Percentiles rank a stretch among this genome's conserved stretches.
Evolutionary conservation across 1,140 invertebrate genomes (phyloP).

Genomic region (Metaphire vulgaris): DNA sequence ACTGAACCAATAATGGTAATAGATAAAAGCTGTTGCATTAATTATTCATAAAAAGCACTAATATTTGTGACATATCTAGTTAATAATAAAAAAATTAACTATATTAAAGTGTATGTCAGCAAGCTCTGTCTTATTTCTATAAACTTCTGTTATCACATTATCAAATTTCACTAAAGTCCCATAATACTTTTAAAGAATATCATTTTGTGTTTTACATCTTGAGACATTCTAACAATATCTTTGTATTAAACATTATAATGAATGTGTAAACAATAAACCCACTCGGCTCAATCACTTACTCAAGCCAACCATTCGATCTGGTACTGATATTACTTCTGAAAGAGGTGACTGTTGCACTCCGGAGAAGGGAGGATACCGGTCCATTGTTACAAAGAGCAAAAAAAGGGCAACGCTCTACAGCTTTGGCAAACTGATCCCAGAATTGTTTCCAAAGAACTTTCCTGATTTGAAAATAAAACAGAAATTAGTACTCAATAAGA

Average conservation of each 20-base stretch:
- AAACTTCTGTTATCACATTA: slow-evolving; percentile 35
- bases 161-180: slow-evolving; percentile 61
- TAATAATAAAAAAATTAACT: no score
- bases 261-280: no score
- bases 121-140: no score
- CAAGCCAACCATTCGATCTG: slow-evolving; percentile 86
- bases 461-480: background rate
- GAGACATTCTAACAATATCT: no score
- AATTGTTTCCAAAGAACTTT: background rate
- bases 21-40: background rate
- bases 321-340: slow-evolving; percentile 52
- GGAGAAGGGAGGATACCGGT: background rate
- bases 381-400: background rate
- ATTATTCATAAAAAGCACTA: background rate
- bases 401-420: background rate
- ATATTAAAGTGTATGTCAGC: no score
- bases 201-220: no score
- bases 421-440: background rate
- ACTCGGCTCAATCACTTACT: no score
- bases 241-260: no score
- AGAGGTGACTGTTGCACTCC: background rate
- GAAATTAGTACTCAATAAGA: background rate
- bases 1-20: background rate
- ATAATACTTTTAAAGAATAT: no score
- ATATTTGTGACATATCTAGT: no score